Evolutionary conservation across 2,888 invertebrate genomes (phyloP), one percentile per base, ranked within the genome.

Genomic region (Trichogramma dendrolimi): DNA sequence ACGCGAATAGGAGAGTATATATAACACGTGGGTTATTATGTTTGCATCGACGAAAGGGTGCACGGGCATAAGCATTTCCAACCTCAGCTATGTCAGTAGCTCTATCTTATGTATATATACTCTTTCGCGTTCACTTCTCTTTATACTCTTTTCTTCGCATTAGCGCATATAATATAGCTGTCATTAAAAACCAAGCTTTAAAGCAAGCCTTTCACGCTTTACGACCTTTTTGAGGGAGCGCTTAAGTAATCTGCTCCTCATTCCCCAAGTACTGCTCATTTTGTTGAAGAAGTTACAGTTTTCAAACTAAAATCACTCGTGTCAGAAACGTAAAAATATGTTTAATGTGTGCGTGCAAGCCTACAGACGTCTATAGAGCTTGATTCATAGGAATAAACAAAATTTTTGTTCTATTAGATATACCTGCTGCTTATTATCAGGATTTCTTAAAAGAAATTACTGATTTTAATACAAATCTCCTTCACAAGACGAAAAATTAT

Each of bases 191-290:
- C 69, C 67, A 66, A 71, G 72, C 70, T 75, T 73, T 74, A 73
- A 74, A 73, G 68, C 71, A 67, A 70, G 68, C 74, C 73, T 75
- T 75, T 75, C 72, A 75, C 72, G 71, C 70, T 75, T 75, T 75
- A 75, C 72, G 73, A 73, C 68, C 71, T 72, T 71, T 67, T 68
- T 72, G 71, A 70, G 70, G 67, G 70, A 71, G 68, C 67, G 69
- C 70, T 67, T 70, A 70, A 71, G 69, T 69, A 68, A 70, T 69
- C 69, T 67, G 67, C 68, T 14, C 14, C 48, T 14, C 48, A 48
- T 14, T 11, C 11, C 48, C 11, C 58, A 6, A 14, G 7, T 27
- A 48, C 59, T 27, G 47, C 39, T 48, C 14, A 43, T 8, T 10
- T 1, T 48, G 60, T 58, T 55, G 60, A 62, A 57, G 54, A 48